Evolutionary conservation across 2,888 invertebrate genomes (phyloP), one percentile per base, ranked within the genome.

Genomic region (Alsophila aescularia): DNA sequence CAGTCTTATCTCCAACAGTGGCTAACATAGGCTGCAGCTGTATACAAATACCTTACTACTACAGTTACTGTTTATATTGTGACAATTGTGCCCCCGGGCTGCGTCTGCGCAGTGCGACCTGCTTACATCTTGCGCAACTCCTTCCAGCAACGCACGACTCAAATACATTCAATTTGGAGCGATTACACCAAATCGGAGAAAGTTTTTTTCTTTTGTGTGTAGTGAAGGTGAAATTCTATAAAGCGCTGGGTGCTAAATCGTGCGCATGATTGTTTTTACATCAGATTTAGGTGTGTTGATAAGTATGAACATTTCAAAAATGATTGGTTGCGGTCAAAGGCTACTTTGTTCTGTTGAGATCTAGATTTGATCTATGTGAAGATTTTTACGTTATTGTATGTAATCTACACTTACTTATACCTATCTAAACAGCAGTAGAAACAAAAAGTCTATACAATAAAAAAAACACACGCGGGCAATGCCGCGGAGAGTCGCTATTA

Each of bases 141-240:
- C 45, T 54, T 42, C 60, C 65, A 66, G 67, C 62, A 61, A 64
- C 39, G 65, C 69, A 69, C 73, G 76, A 73, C 66, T 62, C 59
- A 65, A 68, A 72, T 69, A 73, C 72, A 77, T 77, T 76, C 69
- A 75, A 77, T 77, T 72, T 65, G 58, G 64, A 69, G 66, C 70
- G 62, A 65, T 66, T 69, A 66, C 62, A 62, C 55, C 55, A 43
- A 62, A 59, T 64, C 27, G 49, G 66, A 62, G 72, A 70, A 70
- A 72, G 71, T 66, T 64, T 59, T 60, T 59, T 57, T 60, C 61
- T 62, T 61, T 66, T 71, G 62, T 42, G 52, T 41, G 39, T 48
- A 54, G 58, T 59, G 66, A 67, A 70, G 64, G 61, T 62, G 61
- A 55, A 61, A 60, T 60, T 52, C 53, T 47, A 52, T 49, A 63